A percentile compares a stretch with the other conserved stretches of the same genome.
These are phyloP conservation scores for Plectrocnemia conspersa DNA, from an alignment of 1,140 invertebrate genomes.

Conservation along the genomic window DNA sequence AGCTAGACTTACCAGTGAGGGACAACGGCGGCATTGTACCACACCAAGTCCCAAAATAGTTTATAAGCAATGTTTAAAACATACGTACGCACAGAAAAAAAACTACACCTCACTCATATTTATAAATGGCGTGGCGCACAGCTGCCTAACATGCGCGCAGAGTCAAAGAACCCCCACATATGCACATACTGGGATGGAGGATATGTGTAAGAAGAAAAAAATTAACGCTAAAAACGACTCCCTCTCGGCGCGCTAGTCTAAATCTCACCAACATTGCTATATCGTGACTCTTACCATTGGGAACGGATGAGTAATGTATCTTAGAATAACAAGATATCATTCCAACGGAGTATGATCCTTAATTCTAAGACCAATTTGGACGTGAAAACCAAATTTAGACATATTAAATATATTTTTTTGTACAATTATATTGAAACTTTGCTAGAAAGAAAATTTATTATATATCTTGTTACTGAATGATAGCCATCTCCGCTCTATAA, in stretches of 20 bases:
- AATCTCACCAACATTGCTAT: neutral
- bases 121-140: slow-evolving; percentile 23
- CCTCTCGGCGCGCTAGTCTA: neutral
- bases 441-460: too few species aligned
- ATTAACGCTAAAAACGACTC: too few species aligned
- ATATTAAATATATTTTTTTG: too few species aligned
- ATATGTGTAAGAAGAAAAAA: too few species aligned
- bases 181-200: too few species aligned
- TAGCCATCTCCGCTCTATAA: too few species aligned
- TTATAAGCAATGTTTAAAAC: slow-evolving; percentile 30
- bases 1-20: slow-evolving; percentile 3
- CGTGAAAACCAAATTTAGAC: too few species aligned
- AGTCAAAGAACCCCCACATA: slow-evolving; percentile 11
- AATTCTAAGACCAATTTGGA: too few species aligned
- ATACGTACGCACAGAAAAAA: slow-evolving; percentile 18
- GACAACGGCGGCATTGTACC: slow-evolving; percentile 23
- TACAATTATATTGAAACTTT: too few species aligned
- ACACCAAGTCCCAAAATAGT: slow-evolving; percentile 26
- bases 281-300: neutral
- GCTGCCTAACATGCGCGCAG: slow-evolving; percentile 16
- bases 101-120: slow-evolving; percentile 25
- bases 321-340: neutral
- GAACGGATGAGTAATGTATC: neutral
- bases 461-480: too few species aligned
- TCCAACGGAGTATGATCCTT: slow-evolving; percentile 6